phyloP scores from a whole-genome alignment of 1,140 invertebrate species.

The Cherax destructor region DNA sequence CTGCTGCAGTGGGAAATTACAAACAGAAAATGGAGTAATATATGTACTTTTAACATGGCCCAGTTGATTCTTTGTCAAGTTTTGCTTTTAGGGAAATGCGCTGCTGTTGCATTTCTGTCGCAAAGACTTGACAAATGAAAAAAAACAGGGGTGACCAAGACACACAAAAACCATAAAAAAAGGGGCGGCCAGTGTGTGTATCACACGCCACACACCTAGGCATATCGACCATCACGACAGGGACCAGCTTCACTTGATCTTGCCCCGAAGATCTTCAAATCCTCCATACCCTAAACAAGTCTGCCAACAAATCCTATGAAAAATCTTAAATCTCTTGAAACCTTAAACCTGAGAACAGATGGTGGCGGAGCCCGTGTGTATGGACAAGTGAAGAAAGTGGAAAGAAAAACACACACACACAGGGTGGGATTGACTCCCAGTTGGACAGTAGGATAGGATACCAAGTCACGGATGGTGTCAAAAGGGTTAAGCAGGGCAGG shows the following conservation, averaged over 20 bases:
- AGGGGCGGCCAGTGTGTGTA: background rate
- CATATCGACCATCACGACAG: background rate
- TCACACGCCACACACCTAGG: background rate
- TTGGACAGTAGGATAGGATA: slow-evolving; percentile 28
- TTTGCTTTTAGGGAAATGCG: background rate
- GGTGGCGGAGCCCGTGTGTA: background rate
- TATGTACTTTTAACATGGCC: background rate
- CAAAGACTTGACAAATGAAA: background rate
- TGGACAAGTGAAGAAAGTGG: background rate
- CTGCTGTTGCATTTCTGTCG: background rate
- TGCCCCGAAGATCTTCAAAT: slow-evolving; percentile 8
- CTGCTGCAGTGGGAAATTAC: slow-evolving; percentile 4
- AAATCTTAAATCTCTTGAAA: slow-evolving; percentile 48
- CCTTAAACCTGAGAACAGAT: slow-evolving; percentile 34
- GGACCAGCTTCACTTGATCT: background rate
- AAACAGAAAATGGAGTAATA: background rate
- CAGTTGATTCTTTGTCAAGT: background rate
- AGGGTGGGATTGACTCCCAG: slow-evolving; percentile 17
- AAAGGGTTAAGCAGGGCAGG: background rate
- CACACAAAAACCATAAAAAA: background rate
- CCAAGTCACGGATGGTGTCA: slow-evolving; percentile 29
- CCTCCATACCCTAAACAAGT: slow-evolving; percentile 44
- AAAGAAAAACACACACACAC: background rate
- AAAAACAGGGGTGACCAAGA: background rate
- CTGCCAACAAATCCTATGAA: slow-evolving; percentile 43